phyloP scores from a whole-genome alignment of 2,113 vertebrate genomes.

The Puffinus mauretanicus region DNA sequence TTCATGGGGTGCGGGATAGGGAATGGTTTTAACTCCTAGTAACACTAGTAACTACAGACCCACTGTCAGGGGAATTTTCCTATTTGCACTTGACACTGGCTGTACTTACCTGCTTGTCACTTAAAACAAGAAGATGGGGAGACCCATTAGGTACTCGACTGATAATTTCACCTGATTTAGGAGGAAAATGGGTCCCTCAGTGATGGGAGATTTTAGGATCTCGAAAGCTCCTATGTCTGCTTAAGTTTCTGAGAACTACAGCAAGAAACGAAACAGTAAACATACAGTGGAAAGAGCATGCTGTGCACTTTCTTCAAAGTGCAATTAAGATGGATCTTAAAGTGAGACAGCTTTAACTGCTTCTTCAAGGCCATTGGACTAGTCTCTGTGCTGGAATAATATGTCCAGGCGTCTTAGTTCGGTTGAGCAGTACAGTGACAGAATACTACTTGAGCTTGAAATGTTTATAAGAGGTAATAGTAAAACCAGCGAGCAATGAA shows the following conservation, averaged over 20 bases:
- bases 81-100: neutral
- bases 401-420: conserved; percentile 25
- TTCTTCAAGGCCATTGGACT: neutral
- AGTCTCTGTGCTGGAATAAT: conserved; percentile 12
- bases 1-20: neutral
- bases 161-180: neutral
- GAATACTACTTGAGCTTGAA: conserved; percentile 27
- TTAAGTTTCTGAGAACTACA: neutral
- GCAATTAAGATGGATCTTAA: neutral
- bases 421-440: conserved; percentile 47
- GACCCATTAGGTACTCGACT: neutral
- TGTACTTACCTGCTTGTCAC: neutral
- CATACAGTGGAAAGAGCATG: neutral
- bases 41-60: neutral
- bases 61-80: neutral
- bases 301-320: neutral
- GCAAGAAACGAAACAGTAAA: neutral
- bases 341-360: neutral
- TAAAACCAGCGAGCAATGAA: conserved; percentile 56
- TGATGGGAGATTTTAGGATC: neutral
- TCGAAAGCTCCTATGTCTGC: neutral
- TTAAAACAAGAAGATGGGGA: neutral
- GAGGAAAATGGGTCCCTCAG: neutral
- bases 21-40: neutral
- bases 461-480: conserved; percentile 55